Conservation (phyloP, 2,113 vertebrate genomes). For the Albula goreensis region DNA sequence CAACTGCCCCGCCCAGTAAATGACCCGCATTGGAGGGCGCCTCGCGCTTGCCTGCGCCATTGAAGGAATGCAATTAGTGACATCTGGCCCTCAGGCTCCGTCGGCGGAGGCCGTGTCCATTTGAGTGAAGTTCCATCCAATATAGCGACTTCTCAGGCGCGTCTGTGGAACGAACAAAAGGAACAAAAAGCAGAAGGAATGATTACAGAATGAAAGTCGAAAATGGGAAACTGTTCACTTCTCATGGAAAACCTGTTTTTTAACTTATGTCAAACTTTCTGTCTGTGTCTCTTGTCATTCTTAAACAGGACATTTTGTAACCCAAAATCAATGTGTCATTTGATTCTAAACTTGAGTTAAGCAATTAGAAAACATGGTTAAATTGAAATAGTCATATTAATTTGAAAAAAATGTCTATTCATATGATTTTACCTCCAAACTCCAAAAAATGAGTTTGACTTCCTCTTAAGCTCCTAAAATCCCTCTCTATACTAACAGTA, state of each 20-base stretch:
- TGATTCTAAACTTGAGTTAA: too few relatives aligned
- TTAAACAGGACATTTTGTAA: too few relatives aligned
- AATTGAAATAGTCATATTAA: too few relatives aligned
- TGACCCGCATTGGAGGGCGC: conserved; percentile 22
- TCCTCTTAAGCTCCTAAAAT: too few relatives aligned
- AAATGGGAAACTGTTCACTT: background rate
- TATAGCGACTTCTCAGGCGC: conserved; percentile 35
- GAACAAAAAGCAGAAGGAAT: background rate
- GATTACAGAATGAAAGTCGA: conserved; percentile 10
- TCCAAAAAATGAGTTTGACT: too few relatives aligned
- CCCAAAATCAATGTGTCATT: too few relatives aligned
- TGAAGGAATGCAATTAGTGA: conserved; percentile 35
- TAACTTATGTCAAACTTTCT: background rate
- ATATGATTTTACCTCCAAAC: too few relatives aligned
- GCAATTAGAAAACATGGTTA: too few relatives aligned
- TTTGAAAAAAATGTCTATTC: too few relatives aligned
- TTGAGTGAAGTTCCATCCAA: conserved; percentile 7
- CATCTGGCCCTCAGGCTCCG: conserved; percentile 26
- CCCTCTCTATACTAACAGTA: too few relatives aligned
- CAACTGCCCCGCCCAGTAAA: conserved; percentile 35
- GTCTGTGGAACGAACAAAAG: conserved; percentile 36
- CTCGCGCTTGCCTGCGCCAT: conserved; percentile 25
- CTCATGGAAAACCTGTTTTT: background rate
- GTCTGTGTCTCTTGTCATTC: too few relatives aligned
- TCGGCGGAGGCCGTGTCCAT: background rate